Percentiles rank a stretch among this genome's conserved stretches.
Evolutionary conservation across 2,888 invertebrate species (phyloP).

Genomic region (Phyllotreta striolata): DNA sequence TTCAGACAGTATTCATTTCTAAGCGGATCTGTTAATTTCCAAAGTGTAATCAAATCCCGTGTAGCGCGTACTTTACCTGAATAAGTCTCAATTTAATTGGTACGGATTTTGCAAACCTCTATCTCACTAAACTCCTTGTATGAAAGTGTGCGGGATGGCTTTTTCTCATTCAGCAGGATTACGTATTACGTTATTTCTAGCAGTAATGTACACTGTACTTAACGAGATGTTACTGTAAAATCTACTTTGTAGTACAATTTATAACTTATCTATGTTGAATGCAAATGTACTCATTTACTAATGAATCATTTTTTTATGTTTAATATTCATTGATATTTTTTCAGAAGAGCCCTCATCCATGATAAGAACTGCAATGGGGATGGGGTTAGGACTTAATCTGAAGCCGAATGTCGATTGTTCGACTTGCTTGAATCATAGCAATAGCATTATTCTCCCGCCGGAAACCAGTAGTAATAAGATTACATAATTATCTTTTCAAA

Average conservation of each 20-base stretch:
- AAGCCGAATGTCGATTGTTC: slow-evolving; percentile 52
- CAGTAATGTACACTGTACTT: too few species aligned
- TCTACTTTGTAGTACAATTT: too few species aligned
- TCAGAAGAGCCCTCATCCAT: slow-evolving; percentile 48
- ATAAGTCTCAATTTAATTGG: slow-evolving; percentile 46
- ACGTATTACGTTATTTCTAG: too few species aligned
- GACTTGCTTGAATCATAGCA: slow-evolving; percentile 48
- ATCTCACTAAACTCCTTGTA: slow-evolving; percentile 15
- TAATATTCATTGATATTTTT: slow-evolving; percentile 34
- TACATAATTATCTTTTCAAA: slow-evolving; percentile 22
- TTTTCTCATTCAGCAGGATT: slow-evolving; percentile 17
- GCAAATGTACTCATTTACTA: neutral
- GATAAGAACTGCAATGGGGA: slow-evolving; percentile 45
- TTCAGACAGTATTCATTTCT: slow-evolving; percentile 53
- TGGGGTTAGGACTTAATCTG: slow-evolving; percentile 45
- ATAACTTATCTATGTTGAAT: neutral
- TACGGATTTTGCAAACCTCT: slow-evolving; percentile 26
- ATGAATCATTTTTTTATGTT: neutral
- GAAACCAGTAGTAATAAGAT: slow-evolving; percentile 30
- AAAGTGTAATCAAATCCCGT: slow-evolving; percentile 59
- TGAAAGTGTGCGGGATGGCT: slow-evolving; percentile 19
- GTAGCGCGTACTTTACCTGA: slow-evolving; percentile 55
- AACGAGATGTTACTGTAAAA: too few species aligned
- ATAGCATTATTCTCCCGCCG: slow-evolving; percentile 17
- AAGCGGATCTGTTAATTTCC: slow-evolving; percentile 58